Conservation (phyloP, 2,888 invertebrate genomes). For the Agonopterix subpropinquella region DNA sequence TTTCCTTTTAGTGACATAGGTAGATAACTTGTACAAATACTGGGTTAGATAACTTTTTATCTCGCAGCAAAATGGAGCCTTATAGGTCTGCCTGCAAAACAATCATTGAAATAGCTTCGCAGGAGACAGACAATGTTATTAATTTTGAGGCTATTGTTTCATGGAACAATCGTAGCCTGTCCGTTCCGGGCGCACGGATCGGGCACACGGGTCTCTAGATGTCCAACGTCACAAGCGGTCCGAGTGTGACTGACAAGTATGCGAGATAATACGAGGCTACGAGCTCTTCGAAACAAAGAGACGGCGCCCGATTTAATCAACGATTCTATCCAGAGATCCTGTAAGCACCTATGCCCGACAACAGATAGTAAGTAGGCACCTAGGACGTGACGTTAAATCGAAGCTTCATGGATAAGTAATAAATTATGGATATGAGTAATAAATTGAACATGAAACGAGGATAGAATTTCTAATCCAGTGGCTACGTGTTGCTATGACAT, state of each 20-base stretch:
- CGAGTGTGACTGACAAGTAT: conserved; percentile 47
- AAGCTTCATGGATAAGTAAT: conserved; percentile 32
- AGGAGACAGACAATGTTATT: neutral
- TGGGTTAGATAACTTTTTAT: too few species aligned
- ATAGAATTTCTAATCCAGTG: conserved; percentile 33
- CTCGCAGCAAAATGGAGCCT: too few species aligned
- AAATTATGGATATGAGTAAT: conserved; percentile 47
- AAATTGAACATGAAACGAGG: conserved; percentile 40
- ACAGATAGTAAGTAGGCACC: conserved; percentile 24
- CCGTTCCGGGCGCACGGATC: conserved; percentile 22
- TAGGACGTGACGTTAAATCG: conserved; percentile 39
- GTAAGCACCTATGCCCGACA: conserved; percentile 34
- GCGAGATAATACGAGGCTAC: conserved; percentile 44
- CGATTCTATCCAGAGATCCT: conserved; percentile 39
- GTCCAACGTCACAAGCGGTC: conserved; percentile 36
- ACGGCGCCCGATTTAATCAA: conserved; percentile 47
- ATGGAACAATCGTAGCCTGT: conserved; percentile 21
- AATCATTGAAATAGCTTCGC: too few species aligned
- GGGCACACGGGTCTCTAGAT: conserved; percentile 15
- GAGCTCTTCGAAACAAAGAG: conserved; percentile 39
- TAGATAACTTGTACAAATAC: too few species aligned
- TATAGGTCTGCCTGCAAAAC: too few species aligned
- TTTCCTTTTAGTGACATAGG: too few species aligned
- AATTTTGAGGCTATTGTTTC: conserved; percentile 9
- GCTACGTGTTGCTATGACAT: conserved; percentile 3